These are phyloP conservation scores for Tyto alba DNA, from an alignment of 2,113 vertebrate genomes.

Conservation along the genomic window DNA sequence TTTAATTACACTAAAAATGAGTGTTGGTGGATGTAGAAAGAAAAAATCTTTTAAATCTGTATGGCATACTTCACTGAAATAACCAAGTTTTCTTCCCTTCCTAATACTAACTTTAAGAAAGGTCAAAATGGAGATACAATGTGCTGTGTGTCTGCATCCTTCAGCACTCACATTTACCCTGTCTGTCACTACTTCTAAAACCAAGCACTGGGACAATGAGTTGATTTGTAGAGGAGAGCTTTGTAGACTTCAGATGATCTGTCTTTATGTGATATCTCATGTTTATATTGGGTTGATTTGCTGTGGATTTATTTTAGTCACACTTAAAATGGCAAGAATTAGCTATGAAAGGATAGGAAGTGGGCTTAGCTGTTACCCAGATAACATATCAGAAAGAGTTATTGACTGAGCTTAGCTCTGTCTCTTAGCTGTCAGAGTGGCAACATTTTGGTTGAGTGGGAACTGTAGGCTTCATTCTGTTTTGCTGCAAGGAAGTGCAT, in stretches of 20 bases:
- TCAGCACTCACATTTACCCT: neutral
- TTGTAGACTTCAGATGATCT: neutral
- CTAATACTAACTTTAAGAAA: neutral
- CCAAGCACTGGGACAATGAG: neutral
- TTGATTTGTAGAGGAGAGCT: neutral
- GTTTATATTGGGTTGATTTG: neutral
- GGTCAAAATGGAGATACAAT: neutral
- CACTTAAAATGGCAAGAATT: neutral
- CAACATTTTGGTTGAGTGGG: neutral
- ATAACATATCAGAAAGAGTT: neutral
- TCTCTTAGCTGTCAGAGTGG: neutral
- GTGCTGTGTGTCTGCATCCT: neutral
- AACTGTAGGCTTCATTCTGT: neutral
- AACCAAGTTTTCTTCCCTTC: neutral
- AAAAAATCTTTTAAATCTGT: conserved; percentile 18
- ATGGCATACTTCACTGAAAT: neutral
- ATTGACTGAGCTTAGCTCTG: neutral
- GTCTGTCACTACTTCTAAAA: neutral
- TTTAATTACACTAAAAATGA: conserved; percentile 41
- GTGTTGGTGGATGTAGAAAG: neutral
- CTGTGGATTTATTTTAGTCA: neutral
- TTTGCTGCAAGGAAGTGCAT: neutral
- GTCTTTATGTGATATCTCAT: neutral
- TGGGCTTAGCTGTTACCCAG: neutral
- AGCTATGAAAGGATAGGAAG: neutral